phyloP scores from a whole-genome alignment of 2,888 invertebrate genomes.

The Caenorhabditis sp. region DNA sequence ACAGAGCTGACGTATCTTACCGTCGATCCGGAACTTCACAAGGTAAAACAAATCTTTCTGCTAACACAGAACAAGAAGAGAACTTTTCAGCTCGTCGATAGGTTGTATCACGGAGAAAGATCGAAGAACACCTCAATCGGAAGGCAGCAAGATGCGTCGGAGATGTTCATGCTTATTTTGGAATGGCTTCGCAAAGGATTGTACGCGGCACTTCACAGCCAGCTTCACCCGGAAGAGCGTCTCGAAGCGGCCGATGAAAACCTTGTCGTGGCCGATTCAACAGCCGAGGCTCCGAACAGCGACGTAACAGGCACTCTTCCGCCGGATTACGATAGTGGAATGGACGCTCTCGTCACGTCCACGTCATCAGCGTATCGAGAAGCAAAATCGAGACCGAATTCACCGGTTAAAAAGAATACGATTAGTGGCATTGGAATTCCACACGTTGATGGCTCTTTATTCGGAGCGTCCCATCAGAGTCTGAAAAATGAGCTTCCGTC shows the following conservation, averaged over 20 bases:
- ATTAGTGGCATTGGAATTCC: background rate
- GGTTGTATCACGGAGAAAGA: background rate
- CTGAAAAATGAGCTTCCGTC: background rate
- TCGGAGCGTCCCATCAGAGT: background rate
- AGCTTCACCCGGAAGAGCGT: background rate
- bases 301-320: constrained; percentile 32
- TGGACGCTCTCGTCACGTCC: too few species aligned
- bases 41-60: background rate
- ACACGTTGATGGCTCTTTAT: too few species aligned
- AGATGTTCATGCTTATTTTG: constrained; percentile 40
- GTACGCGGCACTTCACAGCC: constrained; percentile 4
- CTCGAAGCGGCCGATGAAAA: background rate
- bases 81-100: constrained; percentile 15
- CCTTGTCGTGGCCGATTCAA: constrained; percentile 16
- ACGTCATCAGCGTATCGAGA: background rate
- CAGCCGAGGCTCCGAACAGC: constrained; percentile 12
- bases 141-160: constrained; percentile 57
- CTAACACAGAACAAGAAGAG: background rate
- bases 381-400: constrained; percentile 8
- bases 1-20: constrained; percentile 24
- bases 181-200: constrained; percentile 45
- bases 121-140: constrained; percentile 25
- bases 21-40: background rate
- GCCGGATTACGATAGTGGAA: constrained; percentile 23
- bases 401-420: background rate